Percentiles rank a stretch among this genome's conserved stretches.
These are phyloP conservation scores for Macrotrachela quadricornifera DNA, from an alignment of 1,140 invertebrate species.

Conservation along the genomic window DNA sequence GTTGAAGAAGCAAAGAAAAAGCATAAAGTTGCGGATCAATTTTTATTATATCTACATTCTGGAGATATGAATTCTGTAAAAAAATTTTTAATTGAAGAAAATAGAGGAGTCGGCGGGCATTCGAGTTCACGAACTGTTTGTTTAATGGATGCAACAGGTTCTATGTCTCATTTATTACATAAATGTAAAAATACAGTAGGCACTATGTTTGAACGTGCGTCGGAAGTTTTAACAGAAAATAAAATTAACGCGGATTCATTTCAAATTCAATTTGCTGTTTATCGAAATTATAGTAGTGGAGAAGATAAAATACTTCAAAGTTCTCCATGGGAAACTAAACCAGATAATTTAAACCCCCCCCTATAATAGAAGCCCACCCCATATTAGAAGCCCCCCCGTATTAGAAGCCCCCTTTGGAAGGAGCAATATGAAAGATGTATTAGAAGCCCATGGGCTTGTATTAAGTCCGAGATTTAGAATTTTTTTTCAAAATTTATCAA, in stretches of 20 bases:
- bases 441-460: no score
- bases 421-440: no score
- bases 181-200: not conserved
- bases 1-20: not conserved
- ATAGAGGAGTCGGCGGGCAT: not conserved
- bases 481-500: no score
- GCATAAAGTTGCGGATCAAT: not conserved
- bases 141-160: not conserved
- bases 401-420: no score
- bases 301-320: not conserved
- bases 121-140: not conserved
- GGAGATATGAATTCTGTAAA: not conserved
- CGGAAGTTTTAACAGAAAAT: not conserved
- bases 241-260: not conserved
- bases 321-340: not conserved
- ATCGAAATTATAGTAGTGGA: not conserved
- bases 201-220: not conserved
- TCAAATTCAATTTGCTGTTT: not conserved
- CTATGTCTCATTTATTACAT: not conserved
- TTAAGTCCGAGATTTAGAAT: no score
- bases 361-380: no score
- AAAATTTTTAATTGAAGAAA: not conserved
- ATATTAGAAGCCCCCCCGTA: no score
- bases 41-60: not conserved
- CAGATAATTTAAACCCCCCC: not conserved